A percentile compares a stretch with the other conserved stretches of the same genome.
These are phyloP conservation scores for Plectrocnemia conspersa DNA, from an alignment of 1,140 invertebrate species.

Conservation along the genomic window DNA sequence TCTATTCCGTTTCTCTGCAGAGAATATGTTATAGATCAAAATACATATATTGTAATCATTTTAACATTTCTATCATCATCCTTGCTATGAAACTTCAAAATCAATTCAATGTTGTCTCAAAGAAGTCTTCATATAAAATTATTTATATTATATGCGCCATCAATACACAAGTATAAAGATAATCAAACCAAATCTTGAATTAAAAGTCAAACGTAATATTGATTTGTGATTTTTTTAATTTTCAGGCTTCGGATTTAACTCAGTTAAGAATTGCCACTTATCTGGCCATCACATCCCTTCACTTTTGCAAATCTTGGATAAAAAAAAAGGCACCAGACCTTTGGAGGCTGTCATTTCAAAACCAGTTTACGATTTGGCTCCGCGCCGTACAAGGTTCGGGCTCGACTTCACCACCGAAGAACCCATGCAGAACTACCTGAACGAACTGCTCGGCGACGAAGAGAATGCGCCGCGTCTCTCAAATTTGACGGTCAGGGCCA, in stretches of 20 bases:
- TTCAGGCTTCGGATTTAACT: constrained; percentile 9
- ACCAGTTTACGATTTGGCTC: neutral
- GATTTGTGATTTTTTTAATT: neutral
- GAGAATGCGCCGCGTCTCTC: constrained; percentile 7
- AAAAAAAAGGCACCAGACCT: neutral
- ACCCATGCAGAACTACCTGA: neutral
- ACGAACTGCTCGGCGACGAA: neutral
- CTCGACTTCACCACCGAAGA: constrained; percentile 13
- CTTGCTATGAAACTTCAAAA: no score
- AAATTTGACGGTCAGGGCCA: neutral
- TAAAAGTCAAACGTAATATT: no score
- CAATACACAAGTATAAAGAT: no score
- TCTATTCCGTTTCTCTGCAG: no score
- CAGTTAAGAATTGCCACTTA: constrained; percentile 11
- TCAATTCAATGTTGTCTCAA: no score
- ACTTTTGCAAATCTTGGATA: constrained; percentile 3
- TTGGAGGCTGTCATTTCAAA: neutral
- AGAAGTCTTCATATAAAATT: no score
- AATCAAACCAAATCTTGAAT: no score
- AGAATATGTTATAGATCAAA: no score
- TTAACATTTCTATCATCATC: no score
- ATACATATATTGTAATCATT: no score
- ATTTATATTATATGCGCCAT: no score
- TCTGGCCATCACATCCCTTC: constrained; percentile 17
- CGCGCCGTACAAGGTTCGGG: neutral